Conservation (phyloP, 2,888 invertebrate genomes). For the Boloria selene region DNA sequence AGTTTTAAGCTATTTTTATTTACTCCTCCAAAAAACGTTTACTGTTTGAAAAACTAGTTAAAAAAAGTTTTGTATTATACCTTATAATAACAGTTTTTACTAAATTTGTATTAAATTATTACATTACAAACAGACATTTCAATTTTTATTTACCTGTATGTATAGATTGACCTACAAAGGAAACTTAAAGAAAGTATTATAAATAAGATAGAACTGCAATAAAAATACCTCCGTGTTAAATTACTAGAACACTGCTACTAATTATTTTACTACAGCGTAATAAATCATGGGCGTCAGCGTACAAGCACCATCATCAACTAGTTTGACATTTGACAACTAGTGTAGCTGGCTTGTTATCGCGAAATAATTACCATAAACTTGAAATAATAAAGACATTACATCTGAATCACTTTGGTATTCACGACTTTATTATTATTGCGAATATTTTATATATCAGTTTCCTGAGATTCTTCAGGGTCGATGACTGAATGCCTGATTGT, state of each 20-base stretch:
- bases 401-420: constrained; percentile 21
- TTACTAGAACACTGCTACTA: constrained; percentile 4
- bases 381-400: constrained; percentile 28
- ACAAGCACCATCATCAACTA: constrained; percentile 16
- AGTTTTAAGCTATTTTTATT: no score
- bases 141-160: no score
- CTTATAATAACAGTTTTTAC: no score
- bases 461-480: constrained; percentile 1
- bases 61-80: no score
- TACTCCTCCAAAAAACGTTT: no score
- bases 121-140: no score
- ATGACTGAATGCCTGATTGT: neutral
- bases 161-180: no score
- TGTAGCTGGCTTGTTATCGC: constrained; percentile 20
- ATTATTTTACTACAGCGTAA: constrained; percentile 13
- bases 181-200: no score
- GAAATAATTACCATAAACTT: constrained; percentile 28
- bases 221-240: neutral
- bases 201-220: no score
- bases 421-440: neutral
- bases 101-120: no score
- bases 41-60: no score
- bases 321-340: constrained; percentile 26
- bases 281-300: constrained; percentile 12
- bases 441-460: neutral